Evolutionary conservation across 2,797 vertebrate genomes (phyloP).

Genomic region (Lepilemur ruficaudatus): DNA sequence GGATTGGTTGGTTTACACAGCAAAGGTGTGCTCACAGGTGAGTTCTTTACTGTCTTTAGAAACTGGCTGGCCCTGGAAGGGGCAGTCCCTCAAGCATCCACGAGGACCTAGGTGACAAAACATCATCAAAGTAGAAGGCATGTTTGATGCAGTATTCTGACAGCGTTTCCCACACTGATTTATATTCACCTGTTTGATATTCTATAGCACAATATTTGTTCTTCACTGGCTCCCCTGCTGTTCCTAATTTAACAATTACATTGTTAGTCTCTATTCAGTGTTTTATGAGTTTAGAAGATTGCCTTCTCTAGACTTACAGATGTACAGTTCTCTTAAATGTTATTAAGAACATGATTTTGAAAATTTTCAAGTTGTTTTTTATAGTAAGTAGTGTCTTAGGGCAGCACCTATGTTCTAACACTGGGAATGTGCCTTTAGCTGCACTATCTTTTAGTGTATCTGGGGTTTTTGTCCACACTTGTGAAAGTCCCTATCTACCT

Average conservation of each 20-base stretch:
- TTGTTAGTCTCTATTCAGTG: background rate
- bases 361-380: background rate
- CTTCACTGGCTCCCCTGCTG: background rate
- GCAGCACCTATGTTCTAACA: background rate
- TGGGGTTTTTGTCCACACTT: background rate
- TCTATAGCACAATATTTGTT: fast-evolving
- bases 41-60: background rate
- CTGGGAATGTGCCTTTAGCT: background rate
- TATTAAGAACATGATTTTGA: background rate
- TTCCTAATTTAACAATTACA: background rate
- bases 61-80: background rate
- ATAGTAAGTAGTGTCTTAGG: background rate
- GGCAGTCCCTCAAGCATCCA: background rate
- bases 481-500: background rate
- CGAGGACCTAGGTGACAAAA: background rate
- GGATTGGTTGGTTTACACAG: background rate
- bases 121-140: background rate
- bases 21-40: background rate
- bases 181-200: background rate
- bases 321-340: background rate
- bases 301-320: background rate
- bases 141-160: background rate
- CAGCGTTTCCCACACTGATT: background rate
- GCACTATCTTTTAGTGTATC: too few relatives aligned
- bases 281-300: background rate